A percentile compares a stretch with the other conserved stretches of the same genome.
phyloP scores from a whole-genome alignment of 2,888 invertebrate species.

The Rhingia campestris region DNA sequence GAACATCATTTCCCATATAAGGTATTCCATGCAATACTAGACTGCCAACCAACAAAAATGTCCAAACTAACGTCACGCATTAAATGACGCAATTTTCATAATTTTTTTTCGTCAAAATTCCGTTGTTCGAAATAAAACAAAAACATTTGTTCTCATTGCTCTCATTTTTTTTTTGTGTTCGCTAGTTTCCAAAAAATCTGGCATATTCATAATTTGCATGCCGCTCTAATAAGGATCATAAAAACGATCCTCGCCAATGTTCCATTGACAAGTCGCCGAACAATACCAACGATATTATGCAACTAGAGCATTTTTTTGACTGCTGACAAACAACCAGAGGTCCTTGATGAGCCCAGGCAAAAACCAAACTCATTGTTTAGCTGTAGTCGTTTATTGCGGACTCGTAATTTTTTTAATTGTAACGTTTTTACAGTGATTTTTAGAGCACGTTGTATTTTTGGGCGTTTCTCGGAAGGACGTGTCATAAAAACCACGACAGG shows the following conservation, averaged over 20 bases:
- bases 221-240: slow-evolving; percentile 34
- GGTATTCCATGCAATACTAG: no score
- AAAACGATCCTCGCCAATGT: slow-evolving; percentile 17
- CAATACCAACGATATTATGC: slow-evolving; percentile 64
- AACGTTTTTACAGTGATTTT: slow-evolving; percentile 61
- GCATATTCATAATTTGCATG: neutral
- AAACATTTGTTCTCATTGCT: slow-evolving; percentile 4
- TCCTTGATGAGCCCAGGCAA: slow-evolving; percentile 20
- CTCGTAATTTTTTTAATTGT: slow-evolving; percentile 71
- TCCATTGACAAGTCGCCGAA: slow-evolving; percentile 5
- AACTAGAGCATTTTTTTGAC: slow-evolving; percentile 68
- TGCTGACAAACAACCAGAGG: slow-evolving; percentile 36
- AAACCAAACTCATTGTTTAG: slow-evolving; percentile 18
- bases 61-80: no score
- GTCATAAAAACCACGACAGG: slow-evolving; percentile 36
- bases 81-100: no score
- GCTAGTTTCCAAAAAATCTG: slow-evolving; percentile 21
- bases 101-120: no score
- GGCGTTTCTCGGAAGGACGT: slow-evolving; percentile 52
- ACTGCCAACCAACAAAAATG: no score
- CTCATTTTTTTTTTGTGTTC: slow-evolving; percentile 17
- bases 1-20: no score
- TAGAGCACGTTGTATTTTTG: neutral
- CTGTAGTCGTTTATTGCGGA: slow-evolving; percentile 52
- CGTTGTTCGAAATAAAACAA: no score